Evolutionary conservation across 1,140 invertebrate species (phyloP).

Genomic region (Helicoverpa zea): DNA sequence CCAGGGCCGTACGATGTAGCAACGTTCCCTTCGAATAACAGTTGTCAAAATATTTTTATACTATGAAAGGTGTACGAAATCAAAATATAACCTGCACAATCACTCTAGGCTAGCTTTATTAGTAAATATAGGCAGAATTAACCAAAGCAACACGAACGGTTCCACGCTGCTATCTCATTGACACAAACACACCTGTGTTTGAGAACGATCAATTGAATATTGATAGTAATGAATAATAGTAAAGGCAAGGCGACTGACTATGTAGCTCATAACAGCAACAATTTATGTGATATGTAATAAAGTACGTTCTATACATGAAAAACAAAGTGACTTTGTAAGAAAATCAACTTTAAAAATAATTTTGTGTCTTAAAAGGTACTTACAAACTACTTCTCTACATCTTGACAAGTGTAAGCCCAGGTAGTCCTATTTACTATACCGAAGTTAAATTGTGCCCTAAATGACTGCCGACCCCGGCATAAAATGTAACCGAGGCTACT

Average conservation of each 20-base stretch:
- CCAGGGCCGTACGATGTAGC: slow-evolving; percentile 32
- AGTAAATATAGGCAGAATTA: slow-evolving; percentile 68
- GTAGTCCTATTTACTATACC: too few relatives aligned
- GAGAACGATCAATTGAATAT: slow-evolving; percentile 43
- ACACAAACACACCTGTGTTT: slow-evolving; percentile 41
- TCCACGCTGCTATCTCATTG: slow-evolving; percentile 52
- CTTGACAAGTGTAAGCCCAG: too few relatives aligned
- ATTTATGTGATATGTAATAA: not conserved
- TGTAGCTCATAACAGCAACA: not conserved
- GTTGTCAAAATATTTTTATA: slow-evolving; percentile 70
- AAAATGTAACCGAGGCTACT: not conserved
- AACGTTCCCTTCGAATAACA: slow-evolving; percentile 12
- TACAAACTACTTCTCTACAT: too few relatives aligned
- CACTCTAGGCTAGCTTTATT: slow-evolving; percentile 67
- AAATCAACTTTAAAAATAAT: too few relatives aligned
- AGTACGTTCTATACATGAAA: not conserved
- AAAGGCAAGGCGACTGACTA: not conserved
- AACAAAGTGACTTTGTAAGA: too few relatives aligned
- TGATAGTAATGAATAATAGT: slow-evolving; percentile 42
- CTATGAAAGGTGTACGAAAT: slow-evolving; percentile 60
- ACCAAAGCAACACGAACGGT: slow-evolving; percentile 64
- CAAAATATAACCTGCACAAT: slow-evolving; percentile 71
- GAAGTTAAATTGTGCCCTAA: not conserved
- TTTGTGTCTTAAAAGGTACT: too few relatives aligned
- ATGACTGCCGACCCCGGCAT: not conserved